Percentiles rank a stretch among this genome's conserved stretches.
These are phyloP conservation scores for Brachionus paranguensis DNA, from an alignment of 1,140 invertebrate genomes.

Conservation along the genomic window DNA sequence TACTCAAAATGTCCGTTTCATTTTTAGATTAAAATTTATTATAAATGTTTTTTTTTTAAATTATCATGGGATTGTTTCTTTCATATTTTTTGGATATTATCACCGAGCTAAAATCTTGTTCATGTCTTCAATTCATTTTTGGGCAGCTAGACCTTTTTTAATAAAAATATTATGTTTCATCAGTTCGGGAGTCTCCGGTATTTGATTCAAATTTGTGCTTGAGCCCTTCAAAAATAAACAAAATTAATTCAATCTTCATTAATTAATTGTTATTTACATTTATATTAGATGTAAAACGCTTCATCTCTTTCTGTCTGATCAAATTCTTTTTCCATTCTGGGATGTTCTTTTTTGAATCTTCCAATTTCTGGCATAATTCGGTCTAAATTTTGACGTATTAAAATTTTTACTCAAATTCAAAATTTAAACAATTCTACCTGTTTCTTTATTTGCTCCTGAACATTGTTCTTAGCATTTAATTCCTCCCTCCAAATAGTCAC, in stretches of 20 bases:
- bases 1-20: neutral
- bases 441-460: conserved; percentile 36
- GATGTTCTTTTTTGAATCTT: conserved; percentile 35
- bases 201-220: conserved; percentile 15
- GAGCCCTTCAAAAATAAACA: neutral
- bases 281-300: conserved; percentile 3
- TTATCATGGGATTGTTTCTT: neutral
- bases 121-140: neutral
- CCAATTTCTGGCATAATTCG: conserved; percentile 32
- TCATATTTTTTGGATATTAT: neutral
- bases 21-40: neutral
- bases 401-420: neutral
- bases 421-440: neutral
- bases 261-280: neutral
- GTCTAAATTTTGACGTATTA: neutral
- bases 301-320: conserved; percentile 39
- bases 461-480: conserved; percentile 22
- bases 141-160: conserved; percentile 31
- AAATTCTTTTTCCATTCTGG: conserved; percentile 38
- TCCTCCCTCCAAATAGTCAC: conserved; percentile 23
- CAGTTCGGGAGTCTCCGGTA: conserved; percentile 29
- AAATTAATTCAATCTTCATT: neutral
- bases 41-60: neutral
- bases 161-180: conserved; percentile 40
- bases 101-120: conserved; percentile 15